Conservation (phyloP, 2,888 invertebrate genomes). For the Eupithecia dodoneata region DNA sequence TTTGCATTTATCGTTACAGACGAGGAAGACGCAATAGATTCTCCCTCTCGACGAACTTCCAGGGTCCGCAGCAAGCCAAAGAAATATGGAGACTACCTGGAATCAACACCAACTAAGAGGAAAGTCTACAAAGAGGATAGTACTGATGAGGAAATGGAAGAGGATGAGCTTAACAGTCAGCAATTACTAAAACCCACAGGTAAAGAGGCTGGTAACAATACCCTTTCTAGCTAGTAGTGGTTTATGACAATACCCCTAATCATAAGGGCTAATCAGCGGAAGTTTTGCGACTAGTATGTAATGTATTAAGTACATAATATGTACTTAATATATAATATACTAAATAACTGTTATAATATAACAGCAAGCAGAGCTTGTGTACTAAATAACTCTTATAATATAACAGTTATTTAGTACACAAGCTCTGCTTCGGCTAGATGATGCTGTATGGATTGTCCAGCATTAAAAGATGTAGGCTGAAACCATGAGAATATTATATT, state of each 20-base stretch:
- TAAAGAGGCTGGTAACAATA: not conserved
- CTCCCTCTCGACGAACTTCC: constrained; percentile 65
- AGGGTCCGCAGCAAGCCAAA: constrained; percentile 69
- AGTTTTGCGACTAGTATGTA: no score
- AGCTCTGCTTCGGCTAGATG: no score
- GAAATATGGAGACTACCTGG: constrained; percentile 70
- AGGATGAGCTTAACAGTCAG: constrained; percentile 53
- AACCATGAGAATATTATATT: not conserved
- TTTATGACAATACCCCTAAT: not conserved
- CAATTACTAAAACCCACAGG: constrained; percentile 53
- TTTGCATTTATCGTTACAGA: constrained; percentile 14
- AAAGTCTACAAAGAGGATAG: constrained; percentile 54
- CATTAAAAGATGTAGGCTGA: not conserved
- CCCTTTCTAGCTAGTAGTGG: not conserved
- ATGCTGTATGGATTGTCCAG: no score
- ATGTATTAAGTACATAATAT: no score
- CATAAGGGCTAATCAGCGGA: not conserved
- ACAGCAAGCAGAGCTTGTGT: no score
- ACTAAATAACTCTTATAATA: no score
- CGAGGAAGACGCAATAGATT: constrained; percentile 28
- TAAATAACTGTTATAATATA: no score
- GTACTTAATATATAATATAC: no score
- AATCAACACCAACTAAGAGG: constrained; percentile 59
- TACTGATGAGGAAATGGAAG: constrained; percentile 56
- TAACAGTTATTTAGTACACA: no score